Evolutionary conservation across 92 coral and sea anemone species (phyloP), one percentile per base, ranked within the genome.

Genomic region (Epizoanthus ramosus): DNA sequence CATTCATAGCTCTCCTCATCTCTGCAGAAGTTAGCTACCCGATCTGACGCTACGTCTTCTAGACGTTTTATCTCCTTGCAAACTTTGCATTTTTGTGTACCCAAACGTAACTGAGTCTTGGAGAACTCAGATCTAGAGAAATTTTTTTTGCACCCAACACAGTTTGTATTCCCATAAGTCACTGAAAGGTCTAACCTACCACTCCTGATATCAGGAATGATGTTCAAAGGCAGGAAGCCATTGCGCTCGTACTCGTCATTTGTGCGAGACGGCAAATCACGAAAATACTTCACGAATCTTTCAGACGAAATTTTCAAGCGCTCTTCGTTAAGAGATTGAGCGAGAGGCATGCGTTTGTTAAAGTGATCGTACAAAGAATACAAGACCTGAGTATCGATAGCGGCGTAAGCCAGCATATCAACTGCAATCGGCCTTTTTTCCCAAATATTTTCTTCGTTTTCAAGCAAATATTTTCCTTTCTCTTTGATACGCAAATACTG

Each of bases 71-170:
- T 75, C 75, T 93, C 92, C 83, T 93, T 93, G 74, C 97, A 93
- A 28, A 93, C 97, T 86, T 90, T 90, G 81, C 97, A 93, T 83
- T 84, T 90, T 89, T 93, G 97, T 57, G 79, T 92, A 47, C 94
- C 92, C n/a, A 58, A 80, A 24, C 87, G 54, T 71, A 90, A 84
- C 89, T 93, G 97, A 52, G 37, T 88, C 19, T 18, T 25, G n/a
- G 94, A 85, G 87, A 93, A 90, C 61, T 93, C 94, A 50, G 83
- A 86, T 50, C 88, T 88, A 33, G 92, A 89, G 68, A 93, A 93
- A 43, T 21, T 74, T 35, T 90, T 88, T 50, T 82, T 47, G 74
- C 97, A 93, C 35, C 94, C 73, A 63, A 76, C 89, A 66, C 94
- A 93, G 64, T 83, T 25, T 12, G 91, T 90, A 66, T 89, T 83